Conservation (phyloP, 2,888 invertebrate genomes). For the Oscheius myriophilus region DNA sequence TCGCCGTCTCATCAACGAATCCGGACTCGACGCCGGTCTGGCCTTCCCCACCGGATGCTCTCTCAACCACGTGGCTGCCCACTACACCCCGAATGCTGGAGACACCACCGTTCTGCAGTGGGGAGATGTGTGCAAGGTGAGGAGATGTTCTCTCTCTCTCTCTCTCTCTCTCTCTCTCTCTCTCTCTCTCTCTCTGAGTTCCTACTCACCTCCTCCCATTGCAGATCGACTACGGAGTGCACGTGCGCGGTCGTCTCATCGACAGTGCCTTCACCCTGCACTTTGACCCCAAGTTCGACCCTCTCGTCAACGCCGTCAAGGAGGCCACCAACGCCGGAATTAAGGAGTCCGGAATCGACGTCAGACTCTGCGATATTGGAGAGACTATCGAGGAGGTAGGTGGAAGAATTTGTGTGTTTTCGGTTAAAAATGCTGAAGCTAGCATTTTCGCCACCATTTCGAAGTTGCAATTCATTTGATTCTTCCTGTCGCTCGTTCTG, state of each 20-base stretch:
- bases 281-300: constrained; percentile 95
- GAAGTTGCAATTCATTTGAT: too few relatives aligned
- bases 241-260: constrained; percentile 80
- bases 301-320: constrained; percentile 90
- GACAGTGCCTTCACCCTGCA: constrained; percentile 98
- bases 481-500: too few relatives aligned
- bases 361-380: constrained; percentile 92
- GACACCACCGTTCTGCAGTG: constrained; percentile 91
- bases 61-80: constrained; percentile 98
- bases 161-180: neutral
- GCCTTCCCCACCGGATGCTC: constrained; percentile 96
- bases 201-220: too few relatives aligned
- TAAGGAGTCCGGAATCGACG: constrained; percentile 92
- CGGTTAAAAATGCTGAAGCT: neutral
- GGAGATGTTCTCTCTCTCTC: neutral
- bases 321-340: constrained; percentile 99
- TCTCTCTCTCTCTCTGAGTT: too few relatives aligned
- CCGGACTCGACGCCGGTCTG: constrained; percentile 87
- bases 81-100: constrained; percentile 98
- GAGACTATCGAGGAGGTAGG: constrained; percentile 90
- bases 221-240: constrained; percentile 69
- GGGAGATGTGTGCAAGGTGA: constrained; percentile 93
- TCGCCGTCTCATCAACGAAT: constrained; percentile 89
- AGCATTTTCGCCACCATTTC: too few relatives aligned
- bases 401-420: too few relatives aligned